Percentiles rank a stretch among this genome's conserved stretches.
phyloP scores from a whole-genome alignment of 1,140 invertebrate species.

The Episyrphus balteatus region DNA sequence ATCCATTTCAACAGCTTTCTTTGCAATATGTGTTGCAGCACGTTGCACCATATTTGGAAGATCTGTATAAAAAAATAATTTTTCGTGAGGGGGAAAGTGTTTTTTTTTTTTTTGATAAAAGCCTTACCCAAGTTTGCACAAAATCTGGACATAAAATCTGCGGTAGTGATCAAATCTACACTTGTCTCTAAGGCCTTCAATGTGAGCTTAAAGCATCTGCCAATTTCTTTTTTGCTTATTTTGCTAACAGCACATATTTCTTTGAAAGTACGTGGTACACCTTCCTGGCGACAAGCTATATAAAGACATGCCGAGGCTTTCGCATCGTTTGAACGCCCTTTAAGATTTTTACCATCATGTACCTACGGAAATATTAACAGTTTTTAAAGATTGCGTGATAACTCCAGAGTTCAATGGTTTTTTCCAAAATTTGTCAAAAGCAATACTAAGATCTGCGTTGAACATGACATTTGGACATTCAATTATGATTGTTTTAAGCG shows the following conservation, averaged over 20 bases:
- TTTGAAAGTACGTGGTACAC: conserved; percentile 97
- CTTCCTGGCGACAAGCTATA: conserved; percentile 97
- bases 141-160: conserved; percentile 95
- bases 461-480: too few relatives aligned
- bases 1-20: conserved; percentile 92
- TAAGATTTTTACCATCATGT: conserved; percentile 92
- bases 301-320: conserved; percentile 98
- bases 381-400: background rate
- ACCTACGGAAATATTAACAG: conserved; percentile 42
- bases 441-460: too few relatives aligned
- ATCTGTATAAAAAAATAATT: conserved; percentile 18
- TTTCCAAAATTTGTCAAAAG: too few relatives aligned
- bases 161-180: conserved; percentile 95
- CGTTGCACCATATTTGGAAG: conserved; percentile 87
- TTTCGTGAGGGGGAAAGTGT: background rate
- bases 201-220: conserved; percentile 91
- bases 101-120: background rate
- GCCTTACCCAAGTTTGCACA: conserved; percentile 64
- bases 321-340: conserved; percentile 92
- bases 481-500: too few relatives aligned
- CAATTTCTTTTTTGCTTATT: conserved; percentile 99
- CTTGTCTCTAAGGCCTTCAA: conserved; percentile 87
- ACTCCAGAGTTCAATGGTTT: too few relatives aligned
- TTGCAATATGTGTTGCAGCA: conserved; percentile 92
- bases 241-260: conserved; percentile 98